Evolutionary conservation across 2,113 vertebrate genomes (phyloP).

Genomic region (Rhizomys pruinosus): DNA sequence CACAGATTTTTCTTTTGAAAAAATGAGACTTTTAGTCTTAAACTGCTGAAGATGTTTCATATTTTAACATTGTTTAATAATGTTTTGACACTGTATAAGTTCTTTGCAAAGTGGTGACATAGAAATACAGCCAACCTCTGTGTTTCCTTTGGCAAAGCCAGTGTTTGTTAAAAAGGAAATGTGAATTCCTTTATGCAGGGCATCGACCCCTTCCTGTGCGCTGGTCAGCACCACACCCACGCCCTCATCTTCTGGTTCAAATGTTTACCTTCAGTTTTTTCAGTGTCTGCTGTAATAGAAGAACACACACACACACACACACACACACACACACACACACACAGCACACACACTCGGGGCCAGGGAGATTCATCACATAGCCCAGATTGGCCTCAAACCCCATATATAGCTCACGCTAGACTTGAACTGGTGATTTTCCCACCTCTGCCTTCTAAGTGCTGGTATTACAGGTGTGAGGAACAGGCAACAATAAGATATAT

Average conservation of each 20-base stretch:
- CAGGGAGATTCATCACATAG: no score
- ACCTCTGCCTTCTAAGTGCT: no score
- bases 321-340: no score
- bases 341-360: no score
- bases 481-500: no score
- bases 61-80: not conserved
- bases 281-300: not conserved
- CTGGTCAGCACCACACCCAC: not conserved
- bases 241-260: no score
- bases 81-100: not conserved
- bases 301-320: no score
- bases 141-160: constrained; percentile 23
- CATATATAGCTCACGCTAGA: no score
- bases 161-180: not conserved
- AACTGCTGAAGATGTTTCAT: not conserved
- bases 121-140: not conserved
- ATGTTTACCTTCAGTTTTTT: not conserved
- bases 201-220: not conserved
- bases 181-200: not conserved
- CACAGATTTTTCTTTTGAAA: not conserved
- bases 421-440: no score
- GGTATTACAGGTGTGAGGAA: no score
- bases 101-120: not conserved
- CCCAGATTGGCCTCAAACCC: no score
- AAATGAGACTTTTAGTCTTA: not conserved